Evolutionary conservation across 2,888 invertebrate species (phyloP).

Genomic region (Lymantria monacha): DNA sequence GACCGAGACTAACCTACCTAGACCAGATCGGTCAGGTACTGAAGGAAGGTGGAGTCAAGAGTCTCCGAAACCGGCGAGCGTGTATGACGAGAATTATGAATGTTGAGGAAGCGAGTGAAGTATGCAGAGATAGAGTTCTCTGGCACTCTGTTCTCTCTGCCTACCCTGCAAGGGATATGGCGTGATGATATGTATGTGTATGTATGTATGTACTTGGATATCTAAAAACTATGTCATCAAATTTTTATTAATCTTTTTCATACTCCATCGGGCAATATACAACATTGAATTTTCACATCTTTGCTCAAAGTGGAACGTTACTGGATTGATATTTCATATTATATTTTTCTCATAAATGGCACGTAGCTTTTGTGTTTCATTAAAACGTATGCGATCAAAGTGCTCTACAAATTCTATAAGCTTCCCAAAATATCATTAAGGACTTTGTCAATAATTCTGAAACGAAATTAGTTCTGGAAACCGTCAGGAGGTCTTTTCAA

Average conservation of each 20-base stretch:
- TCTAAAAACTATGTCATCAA: too few relatives aligned
- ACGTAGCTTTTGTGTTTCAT: slow-evolving; percentile 34
- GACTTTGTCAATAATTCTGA: slow-evolving; percentile 37
- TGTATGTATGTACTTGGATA: too few relatives aligned
- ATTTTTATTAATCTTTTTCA: background rate
- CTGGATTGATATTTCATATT: slow-evolving; percentile 13
- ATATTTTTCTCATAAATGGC: slow-evolving; percentile 24
- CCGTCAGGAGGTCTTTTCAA: slow-evolving; percentile 24
- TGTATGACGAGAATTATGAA: too few relatives aligned
- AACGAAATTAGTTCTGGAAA: slow-evolving; percentile 39
- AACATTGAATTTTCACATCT: background rate
- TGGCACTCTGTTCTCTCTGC: too few relatives aligned
- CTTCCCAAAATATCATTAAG: slow-evolving; percentile 28
- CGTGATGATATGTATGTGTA: too few relatives aligned
- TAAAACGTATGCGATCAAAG: slow-evolving; percentile 35
- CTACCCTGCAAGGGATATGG: too few relatives aligned
- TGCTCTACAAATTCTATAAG: slow-evolving; percentile 35
- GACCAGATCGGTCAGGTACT: too few relatives aligned
- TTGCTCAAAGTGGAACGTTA: background rate
- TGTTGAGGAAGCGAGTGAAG: too few relatives aligned
- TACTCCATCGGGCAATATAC: background rate
- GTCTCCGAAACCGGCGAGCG: too few relatives aligned
- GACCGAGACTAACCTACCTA: too few relatives aligned
- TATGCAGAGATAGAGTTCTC: too few relatives aligned
- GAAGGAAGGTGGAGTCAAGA: too few relatives aligned